Evolutionary conservation across 1,140 invertebrate species (phyloP), one percentile per base, ranked within the genome.

Genomic region (Calliopsis andreniformis): DNA sequence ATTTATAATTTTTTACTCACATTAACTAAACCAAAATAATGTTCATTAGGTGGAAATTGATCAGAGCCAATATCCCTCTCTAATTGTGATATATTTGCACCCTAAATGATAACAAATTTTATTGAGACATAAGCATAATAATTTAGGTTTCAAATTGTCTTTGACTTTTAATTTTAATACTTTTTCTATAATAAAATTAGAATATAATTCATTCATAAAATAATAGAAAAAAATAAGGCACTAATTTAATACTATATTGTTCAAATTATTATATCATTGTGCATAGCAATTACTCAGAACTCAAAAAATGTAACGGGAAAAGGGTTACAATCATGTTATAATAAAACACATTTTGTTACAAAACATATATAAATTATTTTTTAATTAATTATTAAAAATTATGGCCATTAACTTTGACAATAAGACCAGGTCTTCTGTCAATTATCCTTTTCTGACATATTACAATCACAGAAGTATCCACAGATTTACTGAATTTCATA

Each of bases 21-120:
- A 95, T 99, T 99, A 77, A 99, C 97, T 93, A 99, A 94, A 90
- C 98, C 98, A 94, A 99, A 99, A 92, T 99, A 99, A 93, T 99
- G 97, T 93, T 99, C 98, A 93, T 99, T 99, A 64, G 97, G 96
- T 88, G 98, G 98, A 93, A 99, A 98, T 91, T 98, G 97, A 93
- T 99, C 98, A 85, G 97, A 95, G 88, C 98, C 98, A 89, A 99
- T 99, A 94, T 99, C 98, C 94, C 97, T 96, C 94, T 99, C 98
- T 91, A 99, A 93, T 93, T 99, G 98, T 86, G 98, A 99, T 92
- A 98, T 97, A 95, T 98, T 99, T 92, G 97, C 97, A 94, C 98
- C 98, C 98, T 97, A 88, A 94, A 94, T 76, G 18, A 53, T 51
- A 86, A 32, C 32, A 78, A 63, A 70, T 39, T 39, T 39, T 39